phyloP scores from a whole-genome alignment of 2,888 invertebrate genomes.

The Steinernema hermaphroditum region DNA sequence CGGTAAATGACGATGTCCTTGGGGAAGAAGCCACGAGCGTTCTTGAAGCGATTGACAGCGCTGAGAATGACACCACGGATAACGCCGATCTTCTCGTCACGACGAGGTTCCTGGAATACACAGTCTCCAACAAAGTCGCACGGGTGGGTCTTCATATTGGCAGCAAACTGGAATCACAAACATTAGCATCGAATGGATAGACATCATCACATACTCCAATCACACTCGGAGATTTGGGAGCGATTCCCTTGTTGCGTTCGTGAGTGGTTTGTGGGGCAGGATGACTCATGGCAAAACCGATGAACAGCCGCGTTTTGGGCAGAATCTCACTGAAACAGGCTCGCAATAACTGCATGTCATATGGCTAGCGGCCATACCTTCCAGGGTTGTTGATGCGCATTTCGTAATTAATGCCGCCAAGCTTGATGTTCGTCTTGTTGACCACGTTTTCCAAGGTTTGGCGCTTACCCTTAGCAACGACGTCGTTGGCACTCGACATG shows the following conservation, averaged over 20 bases:
- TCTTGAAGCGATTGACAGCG: slow-evolving; percentile 33
- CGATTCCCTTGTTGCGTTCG: slow-evolving; percentile 34
- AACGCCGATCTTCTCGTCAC: slow-evolving; percentile 40
- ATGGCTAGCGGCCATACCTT: background rate
- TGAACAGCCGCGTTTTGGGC: slow-evolving; percentile 38
- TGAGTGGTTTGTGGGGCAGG: slow-evolving; percentile 35
- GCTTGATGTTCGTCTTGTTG: slow-evolving; percentile 48
- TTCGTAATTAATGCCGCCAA: slow-evolving; percentile 56
- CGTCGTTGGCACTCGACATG: slow-evolving; percentile 35
- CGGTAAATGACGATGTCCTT: slow-evolving; percentile 49
- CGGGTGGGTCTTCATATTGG: slow-evolving; percentile 42
- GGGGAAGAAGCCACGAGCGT: slow-evolving; percentile 20
- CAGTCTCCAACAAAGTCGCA: slow-evolving; percentile 50
- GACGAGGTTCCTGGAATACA: slow-evolving; percentile 39
- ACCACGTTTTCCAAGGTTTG: slow-evolving; percentile 48
- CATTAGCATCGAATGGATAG: background rate
- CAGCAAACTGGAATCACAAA: slow-evolving; percentile 25
- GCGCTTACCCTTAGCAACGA: slow-evolving; percentile 33
- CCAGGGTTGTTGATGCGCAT: slow-evolving; percentile 33
- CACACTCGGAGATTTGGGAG: slow-evolving; percentile 38
- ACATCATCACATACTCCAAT: slow-evolving; percentile 42
- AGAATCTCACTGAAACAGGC: slow-evolving; percentile 37
- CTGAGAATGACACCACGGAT: slow-evolving; percentile 31
- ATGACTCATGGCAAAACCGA: slow-evolving; percentile 47
- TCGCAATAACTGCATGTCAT: slow-evolving; percentile 1